phyloP scores from a whole-genome alignment of 1,140 invertebrate genomes.

The Cheumatopsyche charites region DNA sequence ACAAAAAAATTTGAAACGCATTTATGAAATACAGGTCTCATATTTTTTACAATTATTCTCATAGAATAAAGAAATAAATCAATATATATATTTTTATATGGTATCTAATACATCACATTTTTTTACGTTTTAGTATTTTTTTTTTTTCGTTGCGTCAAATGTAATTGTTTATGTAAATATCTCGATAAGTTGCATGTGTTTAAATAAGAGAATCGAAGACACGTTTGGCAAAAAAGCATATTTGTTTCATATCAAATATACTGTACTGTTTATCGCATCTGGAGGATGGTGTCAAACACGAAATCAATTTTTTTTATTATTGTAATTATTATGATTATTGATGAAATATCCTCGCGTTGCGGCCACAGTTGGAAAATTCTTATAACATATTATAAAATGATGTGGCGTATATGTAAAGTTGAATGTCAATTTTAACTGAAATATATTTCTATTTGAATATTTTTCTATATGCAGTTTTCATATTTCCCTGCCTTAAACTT shows the following conservation, averaged over 20 bases:
- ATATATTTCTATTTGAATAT: constrained; percentile 48
- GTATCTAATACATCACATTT: constrained; percentile 12
- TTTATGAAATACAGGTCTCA: no score
- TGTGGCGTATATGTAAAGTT: constrained; percentile 39
- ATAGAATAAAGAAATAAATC: constrained; percentile 6
- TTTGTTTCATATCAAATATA: constrained; percentile 34
- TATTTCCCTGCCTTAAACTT: no score
- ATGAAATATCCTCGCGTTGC: constrained; percentile 23
- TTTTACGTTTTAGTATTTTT: not conserved
- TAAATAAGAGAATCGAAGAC: constrained; percentile 4
- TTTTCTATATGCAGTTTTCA: constrained; percentile 28
- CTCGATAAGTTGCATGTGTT: not conserved
- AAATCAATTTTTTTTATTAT: constrained; percentile 7
- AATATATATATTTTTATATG: constrained; percentile 23
- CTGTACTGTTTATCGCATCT: constrained; percentile 1
- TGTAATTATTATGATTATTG: no score
- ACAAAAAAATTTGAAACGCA: no score
- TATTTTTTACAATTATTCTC: not conserved
- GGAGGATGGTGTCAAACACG: constrained; percentile 35
- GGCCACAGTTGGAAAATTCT: not conserved
- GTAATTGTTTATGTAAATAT: constrained; percentile 13
- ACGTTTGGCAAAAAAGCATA: constrained; percentile 14
- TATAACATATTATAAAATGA: not conserved
- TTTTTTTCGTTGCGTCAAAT: not conserved
- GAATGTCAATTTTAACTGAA: constrained; percentile 48